A percentile compares a stretch with the other conserved stretches of the same genome.
These are phyloP conservation scores for Mercenaria mercenaria DNA, from an alignment of 1,140 invertebrate species.

Conservation along the genomic window DNA sequence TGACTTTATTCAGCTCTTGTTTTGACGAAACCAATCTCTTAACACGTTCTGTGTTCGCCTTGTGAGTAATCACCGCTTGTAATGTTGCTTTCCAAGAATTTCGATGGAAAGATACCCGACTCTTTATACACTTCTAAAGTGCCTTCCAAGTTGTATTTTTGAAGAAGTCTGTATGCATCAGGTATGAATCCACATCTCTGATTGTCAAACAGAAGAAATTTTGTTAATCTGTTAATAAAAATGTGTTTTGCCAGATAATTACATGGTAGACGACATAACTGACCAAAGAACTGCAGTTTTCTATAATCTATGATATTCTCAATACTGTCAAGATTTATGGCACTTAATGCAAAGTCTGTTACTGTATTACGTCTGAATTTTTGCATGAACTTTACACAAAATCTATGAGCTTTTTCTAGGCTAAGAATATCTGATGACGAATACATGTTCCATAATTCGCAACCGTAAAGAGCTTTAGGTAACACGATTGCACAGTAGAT, in stretches of 20 bases:
- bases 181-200: neutral
- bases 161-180: neutral
- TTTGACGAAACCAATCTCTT: no score
- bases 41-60: no score
- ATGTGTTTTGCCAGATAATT: constrained; percentile 1
- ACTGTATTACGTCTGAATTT: neutral
- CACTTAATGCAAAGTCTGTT: neutral
- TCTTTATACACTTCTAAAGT: neutral
- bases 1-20: no score
- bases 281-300: neutral
- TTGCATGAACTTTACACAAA: neutral
- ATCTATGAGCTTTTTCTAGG: neutral
- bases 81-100: neutral
- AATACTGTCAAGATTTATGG: neutral
- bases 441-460: neutral
- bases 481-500: neutral
- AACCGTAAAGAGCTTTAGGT: neutral
- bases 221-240: neutral
- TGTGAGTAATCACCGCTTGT: no score
- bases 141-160: neutral
- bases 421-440: neutral
- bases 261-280: no score
- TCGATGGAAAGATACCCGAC: neutral
- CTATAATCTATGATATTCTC: neutral
- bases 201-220: neutral